phyloP scores from a whole-genome alignment of 2,888 invertebrate species.

The Sinodicranocentrus sp. region DNA sequence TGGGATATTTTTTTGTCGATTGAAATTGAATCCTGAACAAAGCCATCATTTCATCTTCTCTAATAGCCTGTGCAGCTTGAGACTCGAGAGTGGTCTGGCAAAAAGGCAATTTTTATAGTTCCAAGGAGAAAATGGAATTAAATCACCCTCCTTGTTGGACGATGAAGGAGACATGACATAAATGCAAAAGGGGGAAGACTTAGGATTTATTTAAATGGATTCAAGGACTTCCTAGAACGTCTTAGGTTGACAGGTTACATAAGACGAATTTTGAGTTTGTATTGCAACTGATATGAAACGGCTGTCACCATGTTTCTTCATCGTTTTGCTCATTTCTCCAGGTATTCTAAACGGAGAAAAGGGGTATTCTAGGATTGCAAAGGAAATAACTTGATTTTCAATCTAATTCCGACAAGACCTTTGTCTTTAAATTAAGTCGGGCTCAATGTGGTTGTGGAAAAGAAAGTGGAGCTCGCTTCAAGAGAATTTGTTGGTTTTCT shows the following conservation, averaged over 20 bases:
- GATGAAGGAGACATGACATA: conserved; percentile 3
- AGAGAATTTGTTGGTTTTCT: too few relatives aligned
- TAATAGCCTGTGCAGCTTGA: not conserved
- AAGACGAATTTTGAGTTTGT: not conserved
- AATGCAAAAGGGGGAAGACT: conserved; percentile 11
- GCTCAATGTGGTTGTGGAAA: not conserved
- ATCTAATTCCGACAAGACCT: not conserved
- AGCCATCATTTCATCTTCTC: conserved; percentile 6
- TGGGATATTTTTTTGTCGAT: not conserved
- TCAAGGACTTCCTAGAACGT: not conserved
- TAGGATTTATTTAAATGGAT: conserved; percentile 28
- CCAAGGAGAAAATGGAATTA: conserved; percentile 9
- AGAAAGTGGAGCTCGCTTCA: too few relatives aligned
- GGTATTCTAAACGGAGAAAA: not conserved
- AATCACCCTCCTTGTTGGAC: not conserved
- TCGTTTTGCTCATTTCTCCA: conserved; percentile 1
- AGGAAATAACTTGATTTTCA: too few relatives aligned
- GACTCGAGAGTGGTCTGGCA: too few relatives aligned
- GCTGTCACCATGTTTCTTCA: not conserved
- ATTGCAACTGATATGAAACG: not conserved
- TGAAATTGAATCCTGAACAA: conserved; percentile 19
- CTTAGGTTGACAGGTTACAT: not conserved
- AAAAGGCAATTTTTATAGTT: not conserved
- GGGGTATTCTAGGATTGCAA: not conserved
- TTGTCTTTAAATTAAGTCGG: conserved; percentile 1